Conservation (phyloP, 2,113 vertebrate genomes). For the Symphodus melops region DNA sequence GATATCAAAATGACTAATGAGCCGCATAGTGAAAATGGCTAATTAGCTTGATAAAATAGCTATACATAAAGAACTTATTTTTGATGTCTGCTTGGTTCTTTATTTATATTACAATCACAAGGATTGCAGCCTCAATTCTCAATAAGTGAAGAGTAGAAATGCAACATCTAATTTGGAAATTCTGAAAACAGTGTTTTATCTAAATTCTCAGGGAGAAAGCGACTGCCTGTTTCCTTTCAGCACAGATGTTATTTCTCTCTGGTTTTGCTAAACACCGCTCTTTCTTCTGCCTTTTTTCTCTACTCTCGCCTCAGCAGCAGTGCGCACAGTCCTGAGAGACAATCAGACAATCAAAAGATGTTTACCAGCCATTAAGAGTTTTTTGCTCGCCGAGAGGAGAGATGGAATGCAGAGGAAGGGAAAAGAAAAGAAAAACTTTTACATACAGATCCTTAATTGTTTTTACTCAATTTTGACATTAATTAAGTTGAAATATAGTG, state of each 20-base stretch:
- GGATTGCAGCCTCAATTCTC: constrained; percentile 5
- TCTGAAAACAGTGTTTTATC: constrained; percentile 40
- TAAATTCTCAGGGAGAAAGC: constrained; percentile 21
- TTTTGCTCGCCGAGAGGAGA: constrained; percentile 20
- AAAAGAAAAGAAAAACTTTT: constrained; percentile 36
- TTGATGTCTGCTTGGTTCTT: background rate
- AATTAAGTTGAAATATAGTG: constrained; percentile 55
- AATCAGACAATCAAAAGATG: constrained; percentile 59
- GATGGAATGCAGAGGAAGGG: constrained; percentile 7
- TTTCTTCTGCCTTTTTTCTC: constrained; percentile 41
- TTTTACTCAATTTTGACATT: constrained; percentile 61
- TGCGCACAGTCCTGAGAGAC: constrained; percentile 42
- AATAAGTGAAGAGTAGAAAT: constrained; percentile 12
- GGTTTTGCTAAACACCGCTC: constrained; percentile 42
- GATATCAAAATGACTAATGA: constrained; percentile 5
- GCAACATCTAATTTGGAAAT: constrained; percentile 35
- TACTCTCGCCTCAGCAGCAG: constrained; percentile 30
- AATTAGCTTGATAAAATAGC: background rate
- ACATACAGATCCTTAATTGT: constrained; percentile 47
- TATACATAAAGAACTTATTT: background rate
- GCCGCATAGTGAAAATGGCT: background rate
- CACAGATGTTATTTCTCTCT: constrained; percentile 63
- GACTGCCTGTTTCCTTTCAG: constrained; percentile 42
- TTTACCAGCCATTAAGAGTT: constrained; percentile 52
- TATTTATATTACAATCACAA: background rate